A percentile compares a stretch with the other conserved stretches of the same genome.
Conservation (phyloP, 2,888 invertebrate genomes). For the Pecten maximus region DNA sequence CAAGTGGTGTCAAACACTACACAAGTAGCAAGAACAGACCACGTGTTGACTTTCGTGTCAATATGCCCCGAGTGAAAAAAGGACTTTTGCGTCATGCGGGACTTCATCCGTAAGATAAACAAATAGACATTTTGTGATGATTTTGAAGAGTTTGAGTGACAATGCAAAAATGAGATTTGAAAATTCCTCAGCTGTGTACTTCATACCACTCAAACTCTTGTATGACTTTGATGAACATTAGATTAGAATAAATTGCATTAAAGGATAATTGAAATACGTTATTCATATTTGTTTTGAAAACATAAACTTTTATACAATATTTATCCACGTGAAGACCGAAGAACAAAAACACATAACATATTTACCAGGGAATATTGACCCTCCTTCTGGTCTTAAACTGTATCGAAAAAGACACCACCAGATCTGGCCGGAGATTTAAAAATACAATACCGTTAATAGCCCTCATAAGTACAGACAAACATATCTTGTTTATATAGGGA, state of each 20-base stretch:
- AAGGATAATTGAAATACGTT: not conserved
- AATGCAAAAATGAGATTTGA: slow-evolving; percentile 11
- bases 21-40: not conserved
- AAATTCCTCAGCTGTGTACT: slow-evolving; percentile 11
- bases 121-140: slow-evolving; percentile 10
- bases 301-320: not conserved
- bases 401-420: not conserved
- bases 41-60: slow-evolving; percentile 18
- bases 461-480: not conserved
- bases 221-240: not conserved
- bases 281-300: not conserved
- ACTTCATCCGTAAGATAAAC: not conserved
- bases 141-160: slow-evolving; percentile 18
- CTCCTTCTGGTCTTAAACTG: not conserved
- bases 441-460: not conserved
- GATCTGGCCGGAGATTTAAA: not conserved
- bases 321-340: not conserved
- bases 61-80: not conserved
- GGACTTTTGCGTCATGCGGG: not conserved
- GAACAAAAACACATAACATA: not conserved
- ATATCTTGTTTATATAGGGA: not conserved
- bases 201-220: slow-evolving; percentile 8
- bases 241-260: not conserved
- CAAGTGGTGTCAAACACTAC: slow-evolving; percentile 16
- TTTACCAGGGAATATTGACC: not conserved